Evolutionary conservation across 2,797 vertebrate genomes (phyloP).

Genomic region (Sibirionetta formosa): DNA sequence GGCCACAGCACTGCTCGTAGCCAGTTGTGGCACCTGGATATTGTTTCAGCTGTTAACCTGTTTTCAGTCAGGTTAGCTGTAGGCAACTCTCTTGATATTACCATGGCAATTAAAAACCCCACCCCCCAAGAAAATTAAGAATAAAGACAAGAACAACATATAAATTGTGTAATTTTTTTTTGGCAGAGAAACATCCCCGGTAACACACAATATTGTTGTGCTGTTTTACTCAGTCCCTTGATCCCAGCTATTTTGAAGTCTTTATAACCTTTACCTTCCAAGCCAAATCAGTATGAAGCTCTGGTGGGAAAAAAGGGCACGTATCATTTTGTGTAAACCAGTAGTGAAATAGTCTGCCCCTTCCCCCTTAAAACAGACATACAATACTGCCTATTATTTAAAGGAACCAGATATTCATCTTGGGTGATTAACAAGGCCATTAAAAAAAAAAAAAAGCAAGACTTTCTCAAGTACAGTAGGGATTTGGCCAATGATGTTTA

Average conservation of each 20-base stretch:
- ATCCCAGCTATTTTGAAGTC: constrained; percentile 17
- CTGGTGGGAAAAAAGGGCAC: not conserved
- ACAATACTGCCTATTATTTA: constrained; percentile 32
- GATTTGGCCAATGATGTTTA: constrained; percentile 41
- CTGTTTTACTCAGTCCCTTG: constrained; percentile 17
- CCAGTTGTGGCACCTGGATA: constrained; percentile 3
- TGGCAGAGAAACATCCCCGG: constrained; percentile 58
- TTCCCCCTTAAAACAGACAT: not conserved
- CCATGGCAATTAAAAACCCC: not conserved
- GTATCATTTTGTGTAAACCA: not conserved
- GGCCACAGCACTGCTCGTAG: not conserved
- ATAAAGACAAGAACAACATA: not conserved
- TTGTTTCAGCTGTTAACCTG: not conserved
- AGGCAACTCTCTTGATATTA: constrained; percentile 43
- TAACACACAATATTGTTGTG: constrained; percentile 1
- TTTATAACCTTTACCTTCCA: constrained; percentile 31
- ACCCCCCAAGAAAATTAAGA: not conserved
- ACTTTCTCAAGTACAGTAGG: constrained; percentile 35
- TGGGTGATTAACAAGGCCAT: constrained; percentile 36
- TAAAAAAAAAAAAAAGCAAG: not conserved
- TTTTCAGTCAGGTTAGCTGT: not conserved
- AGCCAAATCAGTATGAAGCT: not conserved
- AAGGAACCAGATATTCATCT: constrained; percentile 14
- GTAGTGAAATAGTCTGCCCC: not conserved
- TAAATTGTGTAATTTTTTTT: constrained; percentile 18